These are phyloP conservation scores for Mallateleia sp. DNA, from an alignment of 2,888 invertebrate species.

Conservation along the genomic window DNA sequence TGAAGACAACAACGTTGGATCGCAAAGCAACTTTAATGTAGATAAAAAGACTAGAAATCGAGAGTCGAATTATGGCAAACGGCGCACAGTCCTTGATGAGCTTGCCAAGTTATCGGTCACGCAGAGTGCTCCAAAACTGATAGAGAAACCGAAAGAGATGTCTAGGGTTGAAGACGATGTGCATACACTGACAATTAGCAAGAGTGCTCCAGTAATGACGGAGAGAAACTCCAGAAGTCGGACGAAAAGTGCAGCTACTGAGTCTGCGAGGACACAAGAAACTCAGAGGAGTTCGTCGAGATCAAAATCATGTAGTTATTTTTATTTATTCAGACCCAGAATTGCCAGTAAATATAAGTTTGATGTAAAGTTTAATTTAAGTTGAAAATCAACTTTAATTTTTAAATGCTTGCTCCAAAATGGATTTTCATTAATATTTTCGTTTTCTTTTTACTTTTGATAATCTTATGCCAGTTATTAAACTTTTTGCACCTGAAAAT, in stretches of 20 bases:
- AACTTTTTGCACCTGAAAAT: no score
- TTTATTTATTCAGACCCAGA: no score
- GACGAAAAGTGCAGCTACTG: constrained; percentile 78
- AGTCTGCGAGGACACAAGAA: constrained; percentile 70
- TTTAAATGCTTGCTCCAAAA: no score
- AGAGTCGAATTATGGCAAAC: neutral
- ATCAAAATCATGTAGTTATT: constrained; percentile 77
- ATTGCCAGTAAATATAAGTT: no score
- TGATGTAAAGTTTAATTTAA: no score
- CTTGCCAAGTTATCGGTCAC: constrained; percentile 13
- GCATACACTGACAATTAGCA: constrained; percentile 11
- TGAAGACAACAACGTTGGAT: neutral
- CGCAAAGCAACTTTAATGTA: neutral
- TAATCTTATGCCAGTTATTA: no score
- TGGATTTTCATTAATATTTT: no score
- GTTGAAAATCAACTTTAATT: no score
- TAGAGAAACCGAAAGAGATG: neutral
- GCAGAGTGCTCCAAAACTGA: neutral
- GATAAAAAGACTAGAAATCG: neutral
- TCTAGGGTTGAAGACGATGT: neutral
- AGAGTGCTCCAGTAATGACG: constrained; percentile 58
- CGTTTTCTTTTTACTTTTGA: no score
- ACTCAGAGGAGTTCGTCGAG: constrained; percentile 70
- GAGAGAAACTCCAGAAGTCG: constrained; percentile 72
- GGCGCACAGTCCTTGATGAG: constrained; percentile 23